phyloP scores from a whole-genome alignment of 2,113 vertebrate genomes.

The Seriola quinqueradiata region DNA sequence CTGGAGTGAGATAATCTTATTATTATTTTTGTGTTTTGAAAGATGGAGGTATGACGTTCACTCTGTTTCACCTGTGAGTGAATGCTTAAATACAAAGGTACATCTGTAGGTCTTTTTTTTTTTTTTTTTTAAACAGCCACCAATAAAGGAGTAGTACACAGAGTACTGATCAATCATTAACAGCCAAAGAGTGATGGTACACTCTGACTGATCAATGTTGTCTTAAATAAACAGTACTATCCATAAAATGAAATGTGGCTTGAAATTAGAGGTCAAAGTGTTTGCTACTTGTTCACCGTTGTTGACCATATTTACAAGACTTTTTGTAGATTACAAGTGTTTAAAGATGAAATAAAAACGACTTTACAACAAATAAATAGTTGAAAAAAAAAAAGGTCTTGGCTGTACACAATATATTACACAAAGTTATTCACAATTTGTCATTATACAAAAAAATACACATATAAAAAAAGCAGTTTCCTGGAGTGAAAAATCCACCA shows the following conservation, averaged over 20 bases:
- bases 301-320: constrained; percentile 20
- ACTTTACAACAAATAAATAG: constrained; percentile 74
- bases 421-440: constrained; percentile 50
- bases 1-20: neutral
- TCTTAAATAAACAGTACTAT: constrained; percentile 22
- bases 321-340: neutral
- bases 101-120: neutral
- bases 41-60: constrained; percentile 3
- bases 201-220: constrained; percentile 1
- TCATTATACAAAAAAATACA: constrained; percentile 54
- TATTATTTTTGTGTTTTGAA: neutral
- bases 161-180: constrained; percentile 14
- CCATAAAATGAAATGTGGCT: constrained; percentile 38
- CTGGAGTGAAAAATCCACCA: neutral
- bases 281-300: constrained; percentile 37
- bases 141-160: constrained; percentile 6
- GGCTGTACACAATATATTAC: constrained; percentile 72
- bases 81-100: constrained; percentile 19
- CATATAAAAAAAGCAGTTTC: constrained; percentile 21
- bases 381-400: constrained; percentile 25
- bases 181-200: neutral
- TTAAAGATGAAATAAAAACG: constrained; percentile 20
- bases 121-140: constrained; percentile 1
- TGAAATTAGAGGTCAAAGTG: constrained; percentile 12
- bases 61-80: neutral